A percentile compares a stretch with the other conserved stretches of the same genome.
These are phyloP conservation scores for Cylas formicarius DNA, from an alignment of 1,140 invertebrate genomes.

Conservation along the genomic window DNA sequence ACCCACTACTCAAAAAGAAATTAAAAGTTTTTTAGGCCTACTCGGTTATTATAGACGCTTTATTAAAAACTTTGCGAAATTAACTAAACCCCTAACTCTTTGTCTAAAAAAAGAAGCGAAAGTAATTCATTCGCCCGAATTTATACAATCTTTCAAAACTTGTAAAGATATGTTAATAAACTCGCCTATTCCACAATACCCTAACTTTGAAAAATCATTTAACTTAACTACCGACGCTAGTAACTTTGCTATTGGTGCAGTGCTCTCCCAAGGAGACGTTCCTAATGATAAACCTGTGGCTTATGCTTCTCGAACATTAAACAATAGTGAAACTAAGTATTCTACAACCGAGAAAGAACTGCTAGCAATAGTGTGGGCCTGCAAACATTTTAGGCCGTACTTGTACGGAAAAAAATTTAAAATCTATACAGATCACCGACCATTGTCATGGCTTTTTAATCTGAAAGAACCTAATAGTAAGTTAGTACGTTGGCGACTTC, in stretches of 20 bases:
- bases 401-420: slow-evolving; percentile 13
- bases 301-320: slow-evolving; percentile 20
- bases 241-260: slow-evolving; percentile 21
- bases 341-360: slow-evolving; percentile 16
- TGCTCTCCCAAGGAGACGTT: slow-evolving; percentile 11
- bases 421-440: too few relatives aligned
- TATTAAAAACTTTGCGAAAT: slow-evolving; percentile 20
- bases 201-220: slow-evolving; percentile 37
- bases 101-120: slow-evolving; percentile 20
- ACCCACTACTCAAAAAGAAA: slow-evolving; percentile 13
- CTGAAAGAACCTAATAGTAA: too few relatives aligned
- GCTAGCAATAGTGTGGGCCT: slow-evolving; percentile 15
- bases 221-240: slow-evolving; percentile 37
- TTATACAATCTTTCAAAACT: background rate
- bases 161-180: slow-evolving; percentile 10
- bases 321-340: slow-evolving; percentile 13
- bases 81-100: slow-evolving; percentile 27
- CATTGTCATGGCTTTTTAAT: too few relatives aligned
- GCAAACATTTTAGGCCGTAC: slow-evolving; percentile 15
- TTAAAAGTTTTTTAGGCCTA: slow-evolving; percentile 13
- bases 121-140: slow-evolving; percentile 5
- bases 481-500: too few relatives aligned
- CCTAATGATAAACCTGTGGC: slow-evolving; percentile 28
- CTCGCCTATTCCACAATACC: slow-evolving; percentile 21
- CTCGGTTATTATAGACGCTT: slow-evolving; percentile 10